Evolutionary conservation across 2,888 invertebrate genomes (phyloP), one percentile per base, ranked within the genome.

Genomic region (Hydraecia micacea): DNA sequence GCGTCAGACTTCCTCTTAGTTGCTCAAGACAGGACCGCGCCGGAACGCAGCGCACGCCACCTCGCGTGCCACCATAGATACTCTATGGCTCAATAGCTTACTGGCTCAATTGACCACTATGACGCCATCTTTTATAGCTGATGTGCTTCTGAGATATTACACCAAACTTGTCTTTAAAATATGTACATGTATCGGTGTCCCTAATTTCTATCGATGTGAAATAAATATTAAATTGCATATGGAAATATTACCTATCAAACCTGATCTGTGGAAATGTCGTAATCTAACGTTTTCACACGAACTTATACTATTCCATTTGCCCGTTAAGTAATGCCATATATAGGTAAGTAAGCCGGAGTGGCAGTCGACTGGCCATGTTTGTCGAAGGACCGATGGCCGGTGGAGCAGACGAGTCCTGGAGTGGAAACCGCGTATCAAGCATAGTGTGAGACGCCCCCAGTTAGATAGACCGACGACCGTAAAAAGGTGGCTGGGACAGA

Each of bases 1-100:
- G 49, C 75, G 73, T 73, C 65, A 73, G 28, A 81, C 85, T 89
- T 91, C 91, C 90, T 90, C 75, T 73, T 71, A n/a, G 80, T 92
- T 92, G 83, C 90, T 79, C 86, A 92, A 91, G 39, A 52, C 39
- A 70, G 21, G n/a, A 72, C 49, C 46, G 28, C 83, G 70, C 79
- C 88, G 90, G 91, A 91, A 88, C 86, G 77, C 58, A 49, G n/a
- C 70, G 77, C 91, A 91, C 88, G 90, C 90, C 81, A 87, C 55
- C 52, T 92, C 76, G 90, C 90, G 88, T 89, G 89, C 68, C 32
- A n/a, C 68, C 75, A 82, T 77, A 65, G 62, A 78, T 69, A 75
- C 49, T 74, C 55, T 79, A 55, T 73, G 75, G 25, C 73, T 62
- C 71, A 73, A 73, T 78, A 62, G 66, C 42, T 72, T 55, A 62